Base-by-base conservation (phyloP, 2,888 invertebrate species). In the Imbricaverruca yamaguchii region DNA sequence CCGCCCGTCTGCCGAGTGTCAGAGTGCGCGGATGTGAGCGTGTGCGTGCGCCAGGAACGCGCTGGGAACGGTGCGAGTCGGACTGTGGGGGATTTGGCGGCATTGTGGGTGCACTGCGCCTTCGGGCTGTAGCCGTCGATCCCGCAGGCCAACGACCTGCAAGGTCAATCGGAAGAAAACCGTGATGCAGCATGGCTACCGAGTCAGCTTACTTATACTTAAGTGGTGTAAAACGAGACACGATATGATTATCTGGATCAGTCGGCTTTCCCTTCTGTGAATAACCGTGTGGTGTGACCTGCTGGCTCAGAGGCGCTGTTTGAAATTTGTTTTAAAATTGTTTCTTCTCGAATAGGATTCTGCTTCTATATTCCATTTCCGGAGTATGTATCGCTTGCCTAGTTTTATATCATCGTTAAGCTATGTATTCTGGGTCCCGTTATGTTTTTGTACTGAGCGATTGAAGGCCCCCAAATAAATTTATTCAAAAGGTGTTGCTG, bases 371-470 rank as follows among this genome's bases (percentile, higher is more conserved):
- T 74, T 74, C 74, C 74, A 53, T 39, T 53, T 74, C 74, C 53
- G 74, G 74, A 74, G 53, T 74, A 74, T 74, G 53, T 53, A 74
- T 74, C 74, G 74, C 74, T 74, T 74, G 74, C 74, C 74, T 74
- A 74, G 74, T 74, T 74, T 74, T 74, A 53, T 74, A 74, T 74
- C 74, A 7, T 74, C 67, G 67, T 74, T 53, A 74, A 74, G 21
- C 74, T 53, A 74, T 74, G 67, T 67, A 74, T 74, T 74, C 74
- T 74, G 74, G 74, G 74, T 74, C 74, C 74, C 74, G 53, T 74
- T 39, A 53, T 74, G 39, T 74, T 74, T 74, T 74, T 74, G 74
- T 74, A 74, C 74, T 74, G 25, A 67, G 67, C 67, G 67, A 67
- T 67, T 67, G 53, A 74, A 74, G 74, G 74, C 74, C 53, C 69